phyloP scores from a whole-genome alignment of 2,797 vertebrate species.

The Erpetoichthys calabaricus region DNA sequence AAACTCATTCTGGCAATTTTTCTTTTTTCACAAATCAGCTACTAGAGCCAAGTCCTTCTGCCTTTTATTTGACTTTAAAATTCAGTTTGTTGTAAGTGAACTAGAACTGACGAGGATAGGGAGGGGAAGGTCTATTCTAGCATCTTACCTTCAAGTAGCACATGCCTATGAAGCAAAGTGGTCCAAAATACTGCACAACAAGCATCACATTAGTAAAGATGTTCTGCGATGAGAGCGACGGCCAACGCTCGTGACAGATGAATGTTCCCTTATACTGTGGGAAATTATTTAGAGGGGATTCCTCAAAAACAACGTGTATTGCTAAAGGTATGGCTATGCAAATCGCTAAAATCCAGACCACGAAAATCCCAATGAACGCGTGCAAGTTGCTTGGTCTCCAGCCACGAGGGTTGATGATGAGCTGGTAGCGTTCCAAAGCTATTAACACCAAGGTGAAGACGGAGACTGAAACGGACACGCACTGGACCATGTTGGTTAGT shows the following conservation, averaged over 20 bases:
- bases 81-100: too few relatives aligned
- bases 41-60: too few relatives aligned
- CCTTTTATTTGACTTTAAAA: too few relatives aligned
- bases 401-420: constrained; percentile 67
- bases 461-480: constrained; percentile 65
- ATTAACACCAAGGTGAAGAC: constrained; percentile 72
- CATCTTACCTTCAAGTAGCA: constrained; percentile 72
- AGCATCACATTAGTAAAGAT: constrained; percentile 63
- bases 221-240: constrained; percentile 52
- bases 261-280: constrained; percentile 61
- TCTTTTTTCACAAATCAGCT: too few relatives aligned
- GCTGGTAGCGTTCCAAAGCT: constrained; percentile 64
- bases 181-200: constrained; percentile 65
- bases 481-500: constrained; percentile 65
- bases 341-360: constrained; percentile 60
- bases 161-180: constrained; percentile 70
- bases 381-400: constrained; percentile 67
- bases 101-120: too few relatives aligned
- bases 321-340: constrained; percentile 62
- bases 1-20: too few relatives aligned
- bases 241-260: constrained; percentile 63
- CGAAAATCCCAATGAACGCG: constrained; percentile 56
- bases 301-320: constrained; percentile 54
- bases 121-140: too few relatives aligned
- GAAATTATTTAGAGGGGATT: constrained; percentile 58